Percentiles rank a stretch among this genome's conserved stretches.
Evolutionary conservation across 2,113 vertebrate species (phyloP).

Genomic region (Fulmarus glacialis): DNA sequence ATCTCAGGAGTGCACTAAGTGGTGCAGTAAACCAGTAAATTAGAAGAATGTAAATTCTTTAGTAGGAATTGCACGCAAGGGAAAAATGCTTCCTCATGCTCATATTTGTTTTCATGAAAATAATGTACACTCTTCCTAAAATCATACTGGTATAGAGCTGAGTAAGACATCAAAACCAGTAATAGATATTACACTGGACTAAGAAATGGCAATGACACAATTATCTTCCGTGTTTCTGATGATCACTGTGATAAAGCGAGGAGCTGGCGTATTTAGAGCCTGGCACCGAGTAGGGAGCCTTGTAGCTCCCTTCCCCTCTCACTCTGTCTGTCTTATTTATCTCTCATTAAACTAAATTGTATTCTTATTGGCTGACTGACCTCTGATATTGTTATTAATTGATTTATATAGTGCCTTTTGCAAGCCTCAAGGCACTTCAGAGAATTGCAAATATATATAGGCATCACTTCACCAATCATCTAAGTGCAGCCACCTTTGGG

Average conservation of each 20-base stretch:
- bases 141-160: constrained; percentile 71
- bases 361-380: constrained; percentile 73
- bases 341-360: constrained; percentile 76
- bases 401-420: constrained; percentile 68
- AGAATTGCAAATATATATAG: constrained; percentile 31
- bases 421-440: constrained; percentile 54
- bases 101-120: constrained; percentile 87
- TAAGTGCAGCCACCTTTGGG: not conserved
- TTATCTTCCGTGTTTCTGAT: constrained; percentile 41
- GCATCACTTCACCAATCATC: constrained; percentile 33
- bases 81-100: constrained; percentile 82
- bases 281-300: not conserved
- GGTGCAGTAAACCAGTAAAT: constrained; percentile 88
- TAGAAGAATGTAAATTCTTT: constrained; percentile 89
- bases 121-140: constrained; percentile 83
- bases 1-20: constrained; percentile 83
- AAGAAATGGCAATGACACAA: constrained; percentile 45
- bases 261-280: not conserved
- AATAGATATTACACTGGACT: constrained; percentile 70
- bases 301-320: constrained; percentile 27
- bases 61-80: constrained; percentile 83
- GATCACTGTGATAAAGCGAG: constrained; percentile 42
- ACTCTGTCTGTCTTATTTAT: constrained; percentile 69
- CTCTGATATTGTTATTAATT: constrained; percentile 74
- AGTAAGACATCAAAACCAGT: constrained; percentile 79